Base-by-base conservation (phyloP, 2,113 vertebrate genomes). In the Zosterops japonicus region DNA sequence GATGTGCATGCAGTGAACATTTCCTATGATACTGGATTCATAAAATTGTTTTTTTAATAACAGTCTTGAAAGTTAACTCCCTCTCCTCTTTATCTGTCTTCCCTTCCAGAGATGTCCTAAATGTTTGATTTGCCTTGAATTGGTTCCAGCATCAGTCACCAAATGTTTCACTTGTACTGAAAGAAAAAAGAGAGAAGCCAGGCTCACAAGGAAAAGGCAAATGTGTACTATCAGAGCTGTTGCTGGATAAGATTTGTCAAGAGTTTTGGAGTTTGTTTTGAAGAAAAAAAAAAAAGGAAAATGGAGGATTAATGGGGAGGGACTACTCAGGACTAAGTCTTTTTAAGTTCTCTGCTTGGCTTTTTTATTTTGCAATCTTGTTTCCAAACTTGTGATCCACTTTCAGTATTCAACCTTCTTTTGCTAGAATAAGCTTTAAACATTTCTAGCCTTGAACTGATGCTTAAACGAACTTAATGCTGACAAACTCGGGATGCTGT, bases 1-100 rank as follows among this genome's bases (percentile, higher is more conserved):
- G 88, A 94, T 93, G 83, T 93, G 47, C 83, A 87, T 81, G 56
- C 89, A 92, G 64, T 63, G 86, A 96, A 95, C 56, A n/a, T 63
- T 93, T 96, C 90, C 90, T 94, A 33, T 80, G 68, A 77, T 87
- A 59, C 56, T 64, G 41, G 21, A 67, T 74, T 90, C 83, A 65
- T 88, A 72, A 77, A 52, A 16, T 27, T 76, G 3, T 8, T 11
- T 59, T 80, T 88, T 74, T 68, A 14, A 14, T 41, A 83, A 61
- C 42, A 60, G 68, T 44, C 52, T 89, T 71, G 76, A 71, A 94
- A 92, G 63, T 83, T 70, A 90, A 78, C 60, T 94, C 68, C 55
- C 33, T 86, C 42, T 84, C 64, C 50, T 29, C 39, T 70, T 92
- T 83, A 80, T 81, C 76, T 86, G 29, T 59, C 71, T 70, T 86